Percentiles rank a stretch among this genome's conserved stretches.
These are phyloP conservation scores for Stegastes partitus DNA, from an alignment of 2,113 vertebrate genomes.

Conservation along the genomic window DNA sequence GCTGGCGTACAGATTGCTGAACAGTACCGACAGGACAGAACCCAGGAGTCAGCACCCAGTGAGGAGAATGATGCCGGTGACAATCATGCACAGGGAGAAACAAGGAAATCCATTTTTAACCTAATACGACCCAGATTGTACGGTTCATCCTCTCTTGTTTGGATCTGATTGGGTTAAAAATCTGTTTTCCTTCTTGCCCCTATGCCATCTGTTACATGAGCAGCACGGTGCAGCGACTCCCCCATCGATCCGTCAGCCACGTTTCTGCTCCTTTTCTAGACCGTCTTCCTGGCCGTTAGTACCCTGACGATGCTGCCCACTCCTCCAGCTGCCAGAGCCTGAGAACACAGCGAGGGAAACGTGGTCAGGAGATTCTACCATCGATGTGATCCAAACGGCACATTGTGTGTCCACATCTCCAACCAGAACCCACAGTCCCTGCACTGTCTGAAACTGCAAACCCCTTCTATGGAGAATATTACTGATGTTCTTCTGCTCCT, in stretches of 20 bases:
- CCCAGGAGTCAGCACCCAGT: constrained; percentile 42
- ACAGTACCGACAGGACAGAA: constrained; percentile 1
- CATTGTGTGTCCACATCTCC: too few relatives aligned
- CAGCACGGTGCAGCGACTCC: constrained; percentile 26
- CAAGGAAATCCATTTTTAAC: constrained; percentile 41
- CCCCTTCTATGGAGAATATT: too few relatives aligned
- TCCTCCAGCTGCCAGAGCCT: constrained; percentile 96
- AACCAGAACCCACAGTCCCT: too few relatives aligned
- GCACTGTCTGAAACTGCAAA: too few relatives aligned
- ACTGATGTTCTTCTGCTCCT: too few relatives aligned
- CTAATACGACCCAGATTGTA: constrained; percentile 35
- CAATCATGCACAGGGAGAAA: constrained; percentile 20
- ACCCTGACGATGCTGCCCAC: constrained; percentile 96
- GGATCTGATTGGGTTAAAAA: constrained; percentile 36
- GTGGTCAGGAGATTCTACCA: too few relatives aligned
- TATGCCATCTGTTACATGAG: constrained; percentile 59
- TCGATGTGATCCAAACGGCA: too few relatives aligned
- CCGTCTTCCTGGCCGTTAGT: constrained; percentile 96
- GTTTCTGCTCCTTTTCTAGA: constrained; percentile 79
- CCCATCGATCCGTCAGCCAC: constrained; percentile 15
- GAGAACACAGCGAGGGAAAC: constrained; percentile 33
- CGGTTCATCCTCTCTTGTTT: neutral
- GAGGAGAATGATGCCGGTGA: constrained; percentile 52
- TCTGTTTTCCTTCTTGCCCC: constrained; percentile 30
- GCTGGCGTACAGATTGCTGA: neutral